Evolutionary conservation across 2,888 invertebrate species (phyloP).

Genomic region (Podotricha telesiphe): DNA sequence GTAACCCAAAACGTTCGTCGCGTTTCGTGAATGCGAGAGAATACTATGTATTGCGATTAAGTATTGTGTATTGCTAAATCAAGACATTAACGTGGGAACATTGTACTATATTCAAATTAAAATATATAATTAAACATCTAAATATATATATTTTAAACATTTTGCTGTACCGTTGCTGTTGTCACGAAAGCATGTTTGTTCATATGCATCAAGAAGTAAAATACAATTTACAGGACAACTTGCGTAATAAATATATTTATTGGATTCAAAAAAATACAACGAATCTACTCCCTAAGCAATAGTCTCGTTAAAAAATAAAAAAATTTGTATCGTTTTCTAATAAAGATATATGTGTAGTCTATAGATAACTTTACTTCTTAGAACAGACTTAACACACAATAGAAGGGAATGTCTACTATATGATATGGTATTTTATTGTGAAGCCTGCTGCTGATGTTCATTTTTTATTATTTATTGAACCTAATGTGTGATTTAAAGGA

Average conservation of each 20-base stretch:
- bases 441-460: background rate
- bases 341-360: constrained; percentile 13
- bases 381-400: constrained; percentile 36
- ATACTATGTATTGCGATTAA: background rate
- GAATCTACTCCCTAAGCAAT: background rate
- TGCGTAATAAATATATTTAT: background rate
- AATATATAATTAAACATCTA: background rate
- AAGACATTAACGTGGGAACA: background rate
- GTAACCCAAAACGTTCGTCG: constrained; percentile 69
- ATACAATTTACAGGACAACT: background rate
- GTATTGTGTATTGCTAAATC: constrained; percentile 6
- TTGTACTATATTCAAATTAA: too few relatives aligned
- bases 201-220: background rate
- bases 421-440: constrained; percentile 14
- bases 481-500: background rate
- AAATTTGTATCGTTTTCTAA: background rate
- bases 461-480: background rate
- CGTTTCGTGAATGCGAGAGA: constrained; percentile 53
- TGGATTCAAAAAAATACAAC: too few relatives aligned
- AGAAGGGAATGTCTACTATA: constrained; percentile 22
- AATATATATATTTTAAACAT: background rate
- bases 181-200: background rate
- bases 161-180: background rate
- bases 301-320: constrained; percentile 2
- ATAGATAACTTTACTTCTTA: constrained; percentile 29